phyloP scores from a whole-genome alignment of 2,888 invertebrate species.

The Ptilodon capucinus region DNA sequence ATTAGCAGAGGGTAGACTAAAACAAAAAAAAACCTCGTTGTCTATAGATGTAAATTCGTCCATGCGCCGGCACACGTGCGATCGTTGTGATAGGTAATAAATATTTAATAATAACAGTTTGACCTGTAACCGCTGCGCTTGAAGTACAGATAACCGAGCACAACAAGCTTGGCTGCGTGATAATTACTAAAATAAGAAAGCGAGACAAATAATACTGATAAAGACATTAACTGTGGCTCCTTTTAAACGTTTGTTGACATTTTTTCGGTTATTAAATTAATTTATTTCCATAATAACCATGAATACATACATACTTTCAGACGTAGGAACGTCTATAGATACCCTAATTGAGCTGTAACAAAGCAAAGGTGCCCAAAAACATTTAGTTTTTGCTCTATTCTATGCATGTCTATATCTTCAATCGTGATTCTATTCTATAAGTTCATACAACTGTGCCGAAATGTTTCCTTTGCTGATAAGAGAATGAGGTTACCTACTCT shows the following conservation, averaged over 20 bases:
- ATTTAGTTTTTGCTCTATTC: no score
- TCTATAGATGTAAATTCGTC: no score
- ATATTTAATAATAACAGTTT: neutral
- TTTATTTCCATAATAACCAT: neutral
- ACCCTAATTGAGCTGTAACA: neutral
- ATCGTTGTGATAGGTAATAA: neutral
- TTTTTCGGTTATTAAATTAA: neutral
- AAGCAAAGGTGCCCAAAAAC: neutral
- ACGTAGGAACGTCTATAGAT: no score
- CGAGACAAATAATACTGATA: neutral
- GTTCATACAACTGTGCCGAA: neutral
- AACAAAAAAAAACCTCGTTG: neutral
- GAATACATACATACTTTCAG: neutral
- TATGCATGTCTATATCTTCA: no score
- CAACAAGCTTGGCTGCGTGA: neutral
- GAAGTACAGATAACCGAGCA: neutral
- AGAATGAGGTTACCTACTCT: neutral
- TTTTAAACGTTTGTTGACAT: neutral
- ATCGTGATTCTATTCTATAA: no score
- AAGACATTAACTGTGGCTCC: neutral
- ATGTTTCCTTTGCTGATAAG: neutral
- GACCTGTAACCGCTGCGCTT: neutral
- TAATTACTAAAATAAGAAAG: neutral
- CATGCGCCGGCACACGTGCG: neutral
- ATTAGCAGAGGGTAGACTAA: neutral